A percentile compares a stretch with the other conserved stretches of the same genome.
Evolutionary conservation across 30 jellyfish, hydroid and myxozoan species (phyloP).

Genomic region (Hydractinia echinata): DNA sequence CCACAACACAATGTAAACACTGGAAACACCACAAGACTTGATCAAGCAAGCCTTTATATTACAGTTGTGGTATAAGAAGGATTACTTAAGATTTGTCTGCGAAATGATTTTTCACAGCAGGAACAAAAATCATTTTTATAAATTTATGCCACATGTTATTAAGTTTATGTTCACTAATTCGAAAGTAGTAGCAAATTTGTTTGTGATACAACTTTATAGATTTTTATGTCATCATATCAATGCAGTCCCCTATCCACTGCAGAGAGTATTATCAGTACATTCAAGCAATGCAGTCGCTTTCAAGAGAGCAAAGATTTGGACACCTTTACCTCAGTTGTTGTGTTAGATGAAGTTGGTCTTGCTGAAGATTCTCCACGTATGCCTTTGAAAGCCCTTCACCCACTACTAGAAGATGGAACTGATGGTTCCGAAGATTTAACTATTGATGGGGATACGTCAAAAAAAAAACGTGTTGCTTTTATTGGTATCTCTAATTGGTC

Average conservation of each 20-base stretch:
- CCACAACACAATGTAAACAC: too few relatives aligned
- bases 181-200: not conserved
- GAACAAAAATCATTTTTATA: too few relatives aligned
- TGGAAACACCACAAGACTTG: too few relatives aligned
- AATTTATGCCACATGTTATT: too few relatives aligned
- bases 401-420: slow-evolving; percentile 77
- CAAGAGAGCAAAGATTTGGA: slow-evolving; percentile 68
- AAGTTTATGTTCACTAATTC: slow-evolving; percentile 1
- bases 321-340: slow-evolving; percentile 69
- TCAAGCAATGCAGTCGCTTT: slow-evolving; percentile 66
- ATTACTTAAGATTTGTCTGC: too few relatives aligned
- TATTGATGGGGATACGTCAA: slow-evolving; percentile 38
- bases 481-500: slow-evolving; percentile 78
- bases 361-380: slow-evolving; percentile 81
- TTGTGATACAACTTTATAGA: slow-evolving; percentile 16
- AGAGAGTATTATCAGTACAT: slow-evolving; percentile 51
- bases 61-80: too few relatives aligned
- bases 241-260: slow-evolving; percentile 64
- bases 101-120: too few relatives aligned
- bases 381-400: slow-evolving; percentile 87
- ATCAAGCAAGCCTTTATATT: too few relatives aligned
- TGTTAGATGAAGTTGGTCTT: slow-evolving; percentile 72
- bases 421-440: slow-evolving; percentile 84
- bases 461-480: slow-evolving; percentile 62
- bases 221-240: slow-evolving; percentile 71